Evolutionary conservation across 1,140 invertebrate genomes (phyloP), one percentile per base, ranked within the genome.

Genomic region (Hypsibius dujardini): DNA sequence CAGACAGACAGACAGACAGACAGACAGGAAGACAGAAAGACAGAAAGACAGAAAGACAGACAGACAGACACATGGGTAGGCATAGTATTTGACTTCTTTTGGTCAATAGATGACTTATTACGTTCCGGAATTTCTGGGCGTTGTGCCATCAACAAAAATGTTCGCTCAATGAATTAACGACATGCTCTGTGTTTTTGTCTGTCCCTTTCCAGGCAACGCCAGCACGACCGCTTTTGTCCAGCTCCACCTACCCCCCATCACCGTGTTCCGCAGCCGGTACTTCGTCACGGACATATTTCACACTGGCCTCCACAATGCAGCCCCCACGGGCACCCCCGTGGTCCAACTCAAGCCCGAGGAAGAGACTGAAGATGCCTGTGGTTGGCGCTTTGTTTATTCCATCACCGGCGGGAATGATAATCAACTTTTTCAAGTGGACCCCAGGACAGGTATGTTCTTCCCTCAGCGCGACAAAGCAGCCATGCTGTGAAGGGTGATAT

Each of bases 181-280:
- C n/a, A n/a, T n/a, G n/a, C n/a, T n/a, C n/a, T n/a, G n/a, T n/a
- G n/a, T n/a, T 56, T 7, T 56, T 56, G n/a, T 56, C 7, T 7
- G 7, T 7, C 50, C 50, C 50, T 67, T 67, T 67, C 12, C 45
- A 67, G 62, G 62, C 7, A 67, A 42, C 45, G 7, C 42, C 62
- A 67, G 62, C 62, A 67, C 62, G 7, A 67, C 62, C 3, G 62
- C 62, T 3, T 67, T 67, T 42, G 7, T 67, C 12, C 62, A 67
- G 45, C 12, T 67, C 42, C 42, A 67, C 42, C 3, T 67, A 42
- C 62, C 62, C 3, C 62, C 62, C 45, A 42, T 67, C 3, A 42
- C 3, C 42, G 42, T 67, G 62, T 67, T 67, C 62, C 12, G 45
- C 12, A 67, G 62, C 42, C 12, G 42, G 7, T 67, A 67, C 42